These are phyloP conservation scores for Trachelus stipa DNA, from an alignment of 2,888 invertebrate species.

Conservation along the genomic window DNA sequence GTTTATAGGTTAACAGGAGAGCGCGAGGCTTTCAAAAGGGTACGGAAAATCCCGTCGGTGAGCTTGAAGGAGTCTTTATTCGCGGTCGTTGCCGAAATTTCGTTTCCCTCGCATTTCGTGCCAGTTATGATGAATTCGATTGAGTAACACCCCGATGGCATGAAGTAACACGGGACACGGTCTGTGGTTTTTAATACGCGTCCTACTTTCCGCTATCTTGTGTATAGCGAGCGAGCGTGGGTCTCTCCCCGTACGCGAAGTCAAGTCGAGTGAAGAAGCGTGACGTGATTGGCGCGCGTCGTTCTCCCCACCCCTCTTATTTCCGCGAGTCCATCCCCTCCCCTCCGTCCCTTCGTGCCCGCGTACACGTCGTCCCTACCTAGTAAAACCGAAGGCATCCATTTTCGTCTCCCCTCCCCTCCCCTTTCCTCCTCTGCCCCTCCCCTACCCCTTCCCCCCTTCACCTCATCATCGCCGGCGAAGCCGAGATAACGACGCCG, in stretches of 20 bases:
- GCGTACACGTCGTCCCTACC: slow-evolving; percentile 7
- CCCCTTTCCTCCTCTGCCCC: slow-evolving; percentile 1
- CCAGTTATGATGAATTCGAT: slow-evolving; percentile 65
- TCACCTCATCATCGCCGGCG: not conserved
- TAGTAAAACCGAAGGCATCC: slow-evolving; percentile 10
- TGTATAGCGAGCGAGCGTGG: slow-evolving; percentile 31
- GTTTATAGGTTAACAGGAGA: not conserved
- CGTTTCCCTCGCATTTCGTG: slow-evolving; percentile 46
- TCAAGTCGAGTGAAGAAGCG: slow-evolving; percentile 30
- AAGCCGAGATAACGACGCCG: slow-evolving; percentile 45
- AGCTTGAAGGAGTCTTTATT: not conserved
- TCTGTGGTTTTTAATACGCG: slow-evolving; percentile 67
- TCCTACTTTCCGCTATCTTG: slow-evolving; percentile 65
- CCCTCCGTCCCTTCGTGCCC: slow-evolving; percentile 3
- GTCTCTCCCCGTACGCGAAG: not conserved
- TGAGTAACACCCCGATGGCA: slow-evolving; percentile 57
- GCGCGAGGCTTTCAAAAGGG: not conserved
- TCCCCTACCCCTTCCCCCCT: not conserved
- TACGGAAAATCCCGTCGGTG: not conserved
- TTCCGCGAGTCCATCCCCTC: slow-evolving; percentile 11
- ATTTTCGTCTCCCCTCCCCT: slow-evolving; percentile 11
- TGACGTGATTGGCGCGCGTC: slow-evolving; percentile 41
- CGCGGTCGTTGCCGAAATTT: slow-evolving; percentile 22
- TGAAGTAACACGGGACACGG: slow-evolving; percentile 60
- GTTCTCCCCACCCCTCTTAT: slow-evolving; percentile 29